Evolutionary conservation across 2,797 vertebrate genomes (phyloP).

Genomic region (Urosaurus nigricauda): DNA sequence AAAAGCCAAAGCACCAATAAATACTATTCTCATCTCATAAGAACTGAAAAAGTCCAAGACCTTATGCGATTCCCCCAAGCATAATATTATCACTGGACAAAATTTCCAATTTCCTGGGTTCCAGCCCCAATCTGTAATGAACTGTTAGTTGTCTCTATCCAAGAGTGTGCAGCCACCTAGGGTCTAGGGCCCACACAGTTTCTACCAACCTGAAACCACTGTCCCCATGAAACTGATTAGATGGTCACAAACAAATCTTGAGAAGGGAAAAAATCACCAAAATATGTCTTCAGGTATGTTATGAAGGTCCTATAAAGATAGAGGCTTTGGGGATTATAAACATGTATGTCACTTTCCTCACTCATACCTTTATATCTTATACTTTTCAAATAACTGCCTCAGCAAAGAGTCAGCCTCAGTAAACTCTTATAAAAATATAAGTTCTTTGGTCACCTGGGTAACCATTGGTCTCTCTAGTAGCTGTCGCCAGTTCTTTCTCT

Average conservation of each 20-base stretch:
- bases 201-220: no score
- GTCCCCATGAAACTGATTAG: no score
- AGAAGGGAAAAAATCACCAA: no score
- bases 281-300: no score
- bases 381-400: background rate
- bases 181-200: no score
- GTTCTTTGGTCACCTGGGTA: background rate
- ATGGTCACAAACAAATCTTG: no score
- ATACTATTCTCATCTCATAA: constrained; percentile 23
- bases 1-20: constrained; percentile 3
- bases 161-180: no score
- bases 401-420: background rate
- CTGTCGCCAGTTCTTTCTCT: background rate
- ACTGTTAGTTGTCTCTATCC: background rate
- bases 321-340: no score
- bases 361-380: no score
- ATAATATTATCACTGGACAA: background rate
- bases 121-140: background rate
- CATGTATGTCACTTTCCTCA: no score
- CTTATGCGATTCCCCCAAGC: background rate
- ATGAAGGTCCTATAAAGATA: no score
- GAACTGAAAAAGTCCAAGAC: background rate
- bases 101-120: background rate
- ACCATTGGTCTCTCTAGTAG: background rate
- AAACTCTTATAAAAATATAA: background rate